phyloP scores from a whole-genome alignment of 2,797 vertebrate genomes.

The Champsocephalus esox region DNA sequence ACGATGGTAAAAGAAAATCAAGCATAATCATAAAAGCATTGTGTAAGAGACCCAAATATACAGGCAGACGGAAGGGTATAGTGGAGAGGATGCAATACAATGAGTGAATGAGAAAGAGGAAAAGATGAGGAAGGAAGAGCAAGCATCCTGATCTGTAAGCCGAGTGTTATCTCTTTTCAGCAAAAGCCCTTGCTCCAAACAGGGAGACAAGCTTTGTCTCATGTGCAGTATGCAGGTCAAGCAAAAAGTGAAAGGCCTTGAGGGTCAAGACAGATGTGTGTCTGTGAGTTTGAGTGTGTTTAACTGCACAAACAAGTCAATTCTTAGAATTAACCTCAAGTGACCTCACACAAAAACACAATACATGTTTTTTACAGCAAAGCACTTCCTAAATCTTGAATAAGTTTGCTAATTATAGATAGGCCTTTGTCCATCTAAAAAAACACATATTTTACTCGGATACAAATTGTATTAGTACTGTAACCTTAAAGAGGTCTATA shows the following conservation, averaged over 20 bases:
- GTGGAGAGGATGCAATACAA: conserved; percentile 35
- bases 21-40: conserved; percentile 30
- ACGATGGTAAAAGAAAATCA: conserved; percentile 8
- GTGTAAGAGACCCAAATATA: conserved; percentile 19
- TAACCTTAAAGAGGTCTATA: neutral
- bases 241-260: conserved; percentile 33
- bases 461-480: neutral
- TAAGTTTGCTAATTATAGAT: neutral
- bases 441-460: neutral
- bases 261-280: conserved; percentile 47
- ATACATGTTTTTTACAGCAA: neutral
- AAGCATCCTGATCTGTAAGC: conserved; percentile 58
- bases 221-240: conserved; percentile 9
- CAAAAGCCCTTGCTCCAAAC: conserved; percentile 40
- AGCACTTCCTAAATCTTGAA: neutral
- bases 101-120: conserved; percentile 37
- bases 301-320: conserved; percentile 13
- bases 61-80: conserved; percentile 17
- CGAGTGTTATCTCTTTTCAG: conserved; percentile 56
- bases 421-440: neutral
- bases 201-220: conserved; percentile 5
- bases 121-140: conserved; percentile 64
- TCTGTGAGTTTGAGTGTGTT: conserved; percentile 22
- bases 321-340: neutral
- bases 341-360: conserved; percentile 3